These are phyloP conservation scores for Xylota sylvarum DNA, from an alignment of 2,888 invertebrate genomes.

Conservation along the genomic window DNA sequence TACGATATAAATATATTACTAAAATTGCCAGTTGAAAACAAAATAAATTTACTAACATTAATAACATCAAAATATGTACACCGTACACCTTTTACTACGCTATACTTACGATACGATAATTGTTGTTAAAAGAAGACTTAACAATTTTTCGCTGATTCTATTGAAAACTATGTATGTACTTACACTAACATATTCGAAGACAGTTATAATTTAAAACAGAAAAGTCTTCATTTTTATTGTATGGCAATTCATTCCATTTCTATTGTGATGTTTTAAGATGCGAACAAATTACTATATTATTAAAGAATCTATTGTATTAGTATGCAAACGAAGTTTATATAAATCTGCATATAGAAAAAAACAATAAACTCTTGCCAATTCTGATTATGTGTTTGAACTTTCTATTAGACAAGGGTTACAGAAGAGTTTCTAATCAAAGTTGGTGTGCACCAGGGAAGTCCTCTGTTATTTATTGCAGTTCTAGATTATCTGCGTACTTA, in stretches of 20 bases:
- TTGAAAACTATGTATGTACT: slow-evolving; percentile 26
- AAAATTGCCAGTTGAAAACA: slow-evolving; percentile 35
- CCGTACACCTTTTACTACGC: slow-evolving; percentile 37
- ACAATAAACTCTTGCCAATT: slow-evolving; percentile 62
- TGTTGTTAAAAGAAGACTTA: slow-evolving; percentile 69
- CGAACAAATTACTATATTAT: slow-evolving; percentile 59
- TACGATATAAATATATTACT: slow-evolving; percentile 20
- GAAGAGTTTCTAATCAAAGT: too few species aligned
- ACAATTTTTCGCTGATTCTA: slow-evolving; percentile 55
- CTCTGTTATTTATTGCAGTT: not conserved
- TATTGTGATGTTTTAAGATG: slow-evolving; percentile 76
- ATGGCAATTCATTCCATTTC: slow-evolving; percentile 74
- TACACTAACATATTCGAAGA: slow-evolving; percentile 24
- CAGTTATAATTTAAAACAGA: slow-evolving; percentile 18
- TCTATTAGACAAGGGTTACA: too few species aligned
- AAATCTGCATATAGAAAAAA: slow-evolving; percentile 47
- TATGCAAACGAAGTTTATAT: slow-evolving; percentile 62
- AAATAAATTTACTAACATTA: slow-evolving; percentile 17
- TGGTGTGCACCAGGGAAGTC: too few species aligned
- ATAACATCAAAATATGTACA: slow-evolving; percentile 31
- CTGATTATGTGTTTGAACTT: not conserved
- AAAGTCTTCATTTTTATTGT: slow-evolving; percentile 65
- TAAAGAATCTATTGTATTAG: slow-evolving; percentile 57
- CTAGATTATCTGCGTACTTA: too few species aligned
- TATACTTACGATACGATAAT: slow-evolving; percentile 41